phyloP scores from a whole-genome alignment of 1,140 invertebrate species.

The Zophobas morio region DNA sequence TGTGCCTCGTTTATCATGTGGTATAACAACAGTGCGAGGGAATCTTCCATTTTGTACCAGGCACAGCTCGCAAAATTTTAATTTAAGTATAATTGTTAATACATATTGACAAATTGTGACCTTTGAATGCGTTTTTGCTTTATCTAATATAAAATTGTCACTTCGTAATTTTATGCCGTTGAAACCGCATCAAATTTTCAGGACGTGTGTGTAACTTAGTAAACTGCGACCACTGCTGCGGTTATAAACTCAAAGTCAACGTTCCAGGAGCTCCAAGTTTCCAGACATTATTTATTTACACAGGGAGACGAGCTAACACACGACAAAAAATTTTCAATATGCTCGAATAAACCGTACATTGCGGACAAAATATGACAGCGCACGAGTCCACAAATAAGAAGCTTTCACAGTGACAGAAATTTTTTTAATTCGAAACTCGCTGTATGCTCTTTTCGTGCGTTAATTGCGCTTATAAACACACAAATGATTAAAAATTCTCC shows the following conservation, averaged over 20 bases:
- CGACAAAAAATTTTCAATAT: conserved; percentile 9
- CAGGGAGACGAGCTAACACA: conserved; percentile 17
- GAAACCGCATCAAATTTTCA: conserved; percentile 18
- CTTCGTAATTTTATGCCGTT: neutral
- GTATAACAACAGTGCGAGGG: neutral
- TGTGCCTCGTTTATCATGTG: neutral
- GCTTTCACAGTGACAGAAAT: neutral
- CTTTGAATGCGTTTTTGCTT: too few relatives aligned
- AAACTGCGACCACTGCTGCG: conserved; percentile 1
- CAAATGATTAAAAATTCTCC: too few relatives aligned
- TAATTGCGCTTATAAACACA: too few relatives aligned
- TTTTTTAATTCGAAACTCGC: neutral
- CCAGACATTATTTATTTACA: conserved; percentile 41
- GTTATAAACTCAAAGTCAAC: conserved; percentile 5
- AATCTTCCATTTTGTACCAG: neutral
- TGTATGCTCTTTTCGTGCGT: too few relatives aligned
- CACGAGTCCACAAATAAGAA: neutral
- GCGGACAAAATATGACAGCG: conserved; percentile 23
- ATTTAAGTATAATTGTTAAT: neutral
- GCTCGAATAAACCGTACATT: conserved; percentile 3
- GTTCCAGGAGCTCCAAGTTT: conserved; percentile 18
- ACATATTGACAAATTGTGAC: too few relatives aligned
- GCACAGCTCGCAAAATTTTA: neutral
- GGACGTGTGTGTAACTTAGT: conserved; percentile 3
- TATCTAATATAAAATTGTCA: too few relatives aligned